Percentiles rank a stretch among this genome's conserved stretches.
Evolutionary conservation across 1,140 invertebrate genomes (phyloP).

Genomic region (Drosophila orena): DNA sequence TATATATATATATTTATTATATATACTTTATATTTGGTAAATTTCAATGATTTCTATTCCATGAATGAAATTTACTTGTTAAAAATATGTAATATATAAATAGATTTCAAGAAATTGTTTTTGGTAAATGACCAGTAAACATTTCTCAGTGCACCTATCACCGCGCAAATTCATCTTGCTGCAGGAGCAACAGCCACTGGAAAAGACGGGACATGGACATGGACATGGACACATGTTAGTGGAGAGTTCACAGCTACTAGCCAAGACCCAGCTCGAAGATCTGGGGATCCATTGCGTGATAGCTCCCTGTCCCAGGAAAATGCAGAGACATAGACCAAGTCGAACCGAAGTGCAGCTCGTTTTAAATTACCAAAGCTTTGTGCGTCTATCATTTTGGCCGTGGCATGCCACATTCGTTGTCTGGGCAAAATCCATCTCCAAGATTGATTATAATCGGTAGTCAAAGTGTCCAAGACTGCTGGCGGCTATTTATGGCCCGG

Average conservation of each 20-base stretch:
- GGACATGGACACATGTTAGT: constrained; percentile 76
- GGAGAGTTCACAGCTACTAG: constrained; percentile 61
- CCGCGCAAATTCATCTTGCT: constrained; percentile 38
- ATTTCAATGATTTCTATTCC: too few species aligned
- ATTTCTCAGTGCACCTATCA: constrained; percentile 24
- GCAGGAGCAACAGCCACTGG: constrained; percentile 48
- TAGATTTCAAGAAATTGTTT: too few species aligned
- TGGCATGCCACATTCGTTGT: constrained; percentile 54
- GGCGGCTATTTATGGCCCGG: constrained; percentile 51
- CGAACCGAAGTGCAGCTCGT: constrained; percentile 33
- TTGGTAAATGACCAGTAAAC: too few species aligned
- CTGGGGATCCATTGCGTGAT: constrained; percentile 70
- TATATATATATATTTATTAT: too few species aligned
- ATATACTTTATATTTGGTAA: too few species aligned
- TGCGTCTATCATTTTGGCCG: constrained; percentile 65
- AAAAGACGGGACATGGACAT: constrained; percentile 62
- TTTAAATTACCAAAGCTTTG: constrained; percentile 68
- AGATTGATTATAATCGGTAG: constrained; percentile 84
- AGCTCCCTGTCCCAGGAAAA: constrained; percentile 31
- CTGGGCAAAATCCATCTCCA: constrained; percentile 72
- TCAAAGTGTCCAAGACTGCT: constrained; percentile 69
- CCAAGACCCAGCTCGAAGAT: constrained; percentile 12
- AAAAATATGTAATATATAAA: too few species aligned
- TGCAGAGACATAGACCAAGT: constrained; percentile 3
- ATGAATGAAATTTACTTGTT: too few species aligned